Conservation (phyloP, 2,113 vertebrate genomes). For the Petrocephalus zakoni region DNA sequence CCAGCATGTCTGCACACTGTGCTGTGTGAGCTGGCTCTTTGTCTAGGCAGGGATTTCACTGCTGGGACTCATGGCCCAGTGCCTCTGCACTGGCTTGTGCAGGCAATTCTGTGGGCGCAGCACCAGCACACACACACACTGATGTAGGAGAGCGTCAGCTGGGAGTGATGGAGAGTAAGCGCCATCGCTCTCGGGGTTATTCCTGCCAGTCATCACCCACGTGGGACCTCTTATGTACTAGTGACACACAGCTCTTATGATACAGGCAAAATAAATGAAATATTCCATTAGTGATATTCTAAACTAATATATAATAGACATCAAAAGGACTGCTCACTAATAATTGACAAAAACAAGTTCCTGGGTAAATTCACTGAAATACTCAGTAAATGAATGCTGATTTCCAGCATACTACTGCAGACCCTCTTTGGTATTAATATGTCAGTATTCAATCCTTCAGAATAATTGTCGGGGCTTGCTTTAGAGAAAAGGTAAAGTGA, state of each 20-base stretch:
- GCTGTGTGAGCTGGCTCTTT: not conserved
- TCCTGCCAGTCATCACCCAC: not conserved
- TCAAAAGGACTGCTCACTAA: not conserved
- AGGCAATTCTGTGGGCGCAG: not conserved
- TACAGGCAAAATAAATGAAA: not conserved
- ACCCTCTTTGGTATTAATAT: not conserved
- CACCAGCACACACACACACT: not conserved
- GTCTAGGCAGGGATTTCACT: not conserved
- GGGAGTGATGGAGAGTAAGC: not conserved
- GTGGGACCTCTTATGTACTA: not conserved
- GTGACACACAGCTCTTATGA: not conserved
- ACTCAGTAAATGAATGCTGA: not conserved
- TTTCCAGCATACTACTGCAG: not conserved
- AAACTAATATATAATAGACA: not conserved
- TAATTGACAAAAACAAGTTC: not conserved
- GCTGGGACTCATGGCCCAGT: not conserved
- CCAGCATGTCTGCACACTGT: not conserved
- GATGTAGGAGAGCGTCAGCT: not conserved
- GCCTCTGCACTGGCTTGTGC: not conserved
- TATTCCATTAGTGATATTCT: not conserved
- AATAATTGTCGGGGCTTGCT: not conserved
- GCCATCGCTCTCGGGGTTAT: not conserved
- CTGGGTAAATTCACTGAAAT: not conserved
- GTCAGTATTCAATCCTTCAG: not conserved
- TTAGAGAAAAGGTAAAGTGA: not conserved